Base-by-base conservation (phyloP, 2,113 vertebrate genomes). In the Silurus asotus region DNA sequence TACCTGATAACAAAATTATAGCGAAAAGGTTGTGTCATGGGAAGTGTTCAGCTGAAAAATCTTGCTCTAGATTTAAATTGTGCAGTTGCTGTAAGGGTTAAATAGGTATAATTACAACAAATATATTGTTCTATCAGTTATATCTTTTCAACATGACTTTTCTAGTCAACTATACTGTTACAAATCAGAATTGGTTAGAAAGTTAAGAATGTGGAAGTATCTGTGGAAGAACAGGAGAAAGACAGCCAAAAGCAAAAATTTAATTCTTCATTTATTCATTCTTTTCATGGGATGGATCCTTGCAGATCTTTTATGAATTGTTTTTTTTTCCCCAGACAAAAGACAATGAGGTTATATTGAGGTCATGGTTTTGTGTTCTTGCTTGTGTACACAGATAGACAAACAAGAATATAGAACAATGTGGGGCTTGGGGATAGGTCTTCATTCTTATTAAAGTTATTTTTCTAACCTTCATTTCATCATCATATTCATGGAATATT, bases 131-230 rank as follows among this genome's bases (percentile, higher is more conserved):
- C 82, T 37, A n/a, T 69, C 23, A 65, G 64, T 55, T 65, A 37
- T 65, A 37, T 51, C 2, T 3, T 55, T 67, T 74, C 55, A n/a
- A 74, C 28, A 49, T 83, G 65, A 72, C 67, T 15, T 28, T 20
- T 53, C 67, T 72, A 69, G 69, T 49, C 45, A 62, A 5, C n/a
- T 56, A 9, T 55, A 69, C 58, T 76, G 8, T 65, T 65, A 76
- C 48, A 48, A 84, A 76, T 76, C 20, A 10, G 23, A 62, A 75
- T 84, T 84, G 59, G 83, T 55, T 77, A 25, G 17, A 84, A 77
- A 53, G 58, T 37, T 37, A 37, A 37, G 37, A 37, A 37, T 37
- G 37, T 37, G 37, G 37, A 37, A 37, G 59, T 74, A 15, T 51
- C 8, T 49, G 23, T 62, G 14, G 53, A 84, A 84, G 20, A 58